Evolutionary conservation across 1,140 invertebrate genomes (phyloP).

Genomic region (Drosophila sproati): DNA sequence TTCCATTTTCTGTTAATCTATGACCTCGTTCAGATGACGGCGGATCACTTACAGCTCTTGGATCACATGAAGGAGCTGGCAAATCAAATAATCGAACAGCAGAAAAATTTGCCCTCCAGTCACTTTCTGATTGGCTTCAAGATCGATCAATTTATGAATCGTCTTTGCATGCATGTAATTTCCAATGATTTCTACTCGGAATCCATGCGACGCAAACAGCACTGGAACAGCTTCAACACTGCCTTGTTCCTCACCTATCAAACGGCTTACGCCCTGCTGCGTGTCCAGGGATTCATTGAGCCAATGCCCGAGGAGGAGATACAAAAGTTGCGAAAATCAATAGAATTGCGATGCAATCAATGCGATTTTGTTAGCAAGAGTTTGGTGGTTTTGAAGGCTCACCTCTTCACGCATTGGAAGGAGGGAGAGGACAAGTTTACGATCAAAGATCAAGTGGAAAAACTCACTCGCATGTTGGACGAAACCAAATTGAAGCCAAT

Average conservation of each 20-base stretch:
- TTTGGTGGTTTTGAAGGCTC: constrained; percentile 42
- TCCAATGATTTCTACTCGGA: constrained; percentile 62
- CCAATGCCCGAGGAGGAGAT: constrained; percentile 26
- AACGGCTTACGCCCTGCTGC: constrained; percentile 38
- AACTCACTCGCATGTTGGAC: constrained; percentile 40
- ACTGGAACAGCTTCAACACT: constrained; percentile 70
- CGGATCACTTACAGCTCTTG: constrained; percentile 54
- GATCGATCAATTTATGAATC: constrained; percentile 43
- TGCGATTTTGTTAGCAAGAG: constrained; percentile 46
- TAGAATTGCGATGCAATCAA: constrained; percentile 49
- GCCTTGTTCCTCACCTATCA: constrained; percentile 59
- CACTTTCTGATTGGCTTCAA: constrained; percentile 67
- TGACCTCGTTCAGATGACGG: constrained; percentile 28
- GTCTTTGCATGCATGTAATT: constrained; percentile 58
- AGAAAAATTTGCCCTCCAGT: constrained; percentile 32
- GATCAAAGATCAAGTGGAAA: constrained; percentile 35
- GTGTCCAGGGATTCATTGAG: constrained; percentile 46
- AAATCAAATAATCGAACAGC: constrained; percentile 52
- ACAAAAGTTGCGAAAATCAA: not conserved
- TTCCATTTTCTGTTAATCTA: not conserved
- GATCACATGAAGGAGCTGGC: constrained; percentile 68
- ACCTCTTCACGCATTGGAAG: constrained; percentile 58
- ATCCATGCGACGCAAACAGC: constrained; percentile 29
- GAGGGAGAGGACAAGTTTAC: constrained; percentile 25
- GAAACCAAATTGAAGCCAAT: constrained; percentile 23